These are phyloP conservation scores for Neosilurus mollespiculum DNA, from an alignment of 2,797 vertebrate genomes.

Conservation along the genomic window DNA sequence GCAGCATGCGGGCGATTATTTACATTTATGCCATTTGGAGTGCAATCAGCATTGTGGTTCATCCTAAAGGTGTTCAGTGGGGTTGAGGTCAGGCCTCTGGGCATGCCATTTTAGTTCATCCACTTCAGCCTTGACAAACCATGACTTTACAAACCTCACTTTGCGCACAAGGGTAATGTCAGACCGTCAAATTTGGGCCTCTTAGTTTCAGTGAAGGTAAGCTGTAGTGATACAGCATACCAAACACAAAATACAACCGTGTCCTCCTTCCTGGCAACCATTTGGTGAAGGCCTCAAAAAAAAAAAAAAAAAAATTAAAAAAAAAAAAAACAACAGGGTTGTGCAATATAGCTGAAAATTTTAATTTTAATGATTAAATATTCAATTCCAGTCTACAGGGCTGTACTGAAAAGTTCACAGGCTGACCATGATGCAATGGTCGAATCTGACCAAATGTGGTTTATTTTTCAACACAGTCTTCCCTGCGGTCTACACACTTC, in stretches of 20 bases:
- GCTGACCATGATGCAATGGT: too few species aligned
- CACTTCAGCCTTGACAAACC: neutral
- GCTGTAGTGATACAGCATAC: neutral
- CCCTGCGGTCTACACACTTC: too few species aligned
- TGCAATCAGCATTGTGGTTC: neutral
- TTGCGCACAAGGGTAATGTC: neutral
- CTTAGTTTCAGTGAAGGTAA: neutral
- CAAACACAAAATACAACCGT: neutral
- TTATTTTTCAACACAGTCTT: too few species aligned
- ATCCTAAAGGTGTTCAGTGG: neutral
- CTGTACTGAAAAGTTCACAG: too few species aligned
- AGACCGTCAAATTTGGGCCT: neutral
- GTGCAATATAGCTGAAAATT: too few species aligned
- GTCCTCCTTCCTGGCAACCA: neutral
- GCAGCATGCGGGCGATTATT: too few species aligned
- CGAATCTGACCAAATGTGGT: too few species aligned
- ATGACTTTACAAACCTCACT: neutral
- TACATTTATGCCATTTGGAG: neutral
- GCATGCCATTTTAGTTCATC: neutral
- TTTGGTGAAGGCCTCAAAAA: neutral
- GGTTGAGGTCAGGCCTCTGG: neutral
- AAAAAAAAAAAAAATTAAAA: too few species aligned
- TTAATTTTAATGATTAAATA: too few species aligned
- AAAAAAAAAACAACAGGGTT: too few species aligned
- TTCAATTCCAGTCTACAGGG: too few species aligned